These are phyloP conservation scores for Sander lucioperca DNA, from an alignment of 2,113 vertebrate genomes.

Conservation along the genomic window DNA sequence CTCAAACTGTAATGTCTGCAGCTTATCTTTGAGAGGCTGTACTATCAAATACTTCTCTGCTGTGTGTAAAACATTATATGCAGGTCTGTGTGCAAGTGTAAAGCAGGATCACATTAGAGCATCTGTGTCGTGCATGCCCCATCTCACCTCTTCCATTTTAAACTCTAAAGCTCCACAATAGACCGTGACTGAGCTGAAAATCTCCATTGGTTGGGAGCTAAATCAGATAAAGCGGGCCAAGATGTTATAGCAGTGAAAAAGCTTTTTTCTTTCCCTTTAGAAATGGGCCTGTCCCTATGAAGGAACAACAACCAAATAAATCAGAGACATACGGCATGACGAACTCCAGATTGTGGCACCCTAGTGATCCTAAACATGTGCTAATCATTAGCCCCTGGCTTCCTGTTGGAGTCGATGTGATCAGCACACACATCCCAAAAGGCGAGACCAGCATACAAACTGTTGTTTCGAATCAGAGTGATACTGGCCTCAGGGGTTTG, in stretches of 20 bases:
- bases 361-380: conserved; percentile 82
- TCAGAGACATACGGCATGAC: conserved; percentile 74
- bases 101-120: conserved; percentile 21
- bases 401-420: conserved; percentile 83
- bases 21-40: background rate
- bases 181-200: conserved; percentile 56
- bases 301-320: conserved; percentile 79
- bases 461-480: conserved; percentile 61
- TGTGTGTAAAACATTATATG: conserved; percentile 4
- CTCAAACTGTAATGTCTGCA: background rate
- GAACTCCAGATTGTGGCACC: conserved; percentile 77
- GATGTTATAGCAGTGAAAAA: conserved; percentile 40
- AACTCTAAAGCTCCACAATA: conserved; percentile 49
- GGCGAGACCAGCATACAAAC: conserved; percentile 62
- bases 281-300: conserved; percentile 51
- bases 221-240: conserved; percentile 58
- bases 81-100: background rate
- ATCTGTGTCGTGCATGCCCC: conserved; percentile 6
- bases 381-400: conserved; percentile 83
- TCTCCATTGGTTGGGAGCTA: conserved; percentile 32
- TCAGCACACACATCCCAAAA: conserved; percentile 74
- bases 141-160: conserved; percentile 40
- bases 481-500: conserved; percentile 50
- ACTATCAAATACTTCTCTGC: conserved; percentile 1
- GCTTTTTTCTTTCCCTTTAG: conserved; percentile 37